Percentiles rank a stretch among this genome's conserved stretches.
Conservation (phyloP, 2,888 invertebrate species). For the Opisthograptis luteolata region DNA sequence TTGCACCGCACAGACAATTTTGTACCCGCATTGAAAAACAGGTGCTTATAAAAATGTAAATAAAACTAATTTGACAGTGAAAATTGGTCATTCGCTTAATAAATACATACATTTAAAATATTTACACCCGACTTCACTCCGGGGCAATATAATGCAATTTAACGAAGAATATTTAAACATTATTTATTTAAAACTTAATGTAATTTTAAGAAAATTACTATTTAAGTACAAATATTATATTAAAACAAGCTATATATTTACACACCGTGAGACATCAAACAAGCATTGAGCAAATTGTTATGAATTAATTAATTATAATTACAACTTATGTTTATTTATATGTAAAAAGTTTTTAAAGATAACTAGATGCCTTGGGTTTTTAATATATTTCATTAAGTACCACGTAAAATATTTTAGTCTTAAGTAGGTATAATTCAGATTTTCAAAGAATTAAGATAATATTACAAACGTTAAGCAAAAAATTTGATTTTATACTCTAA, state of each 20-base stretch:
- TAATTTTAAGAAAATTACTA: conserved; percentile 1
- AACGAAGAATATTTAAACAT: not conserved
- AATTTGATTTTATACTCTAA: too few species aligned
- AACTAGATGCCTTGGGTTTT: not conserved
- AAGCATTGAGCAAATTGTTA: conserved; percentile 59
- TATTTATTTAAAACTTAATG: not conserved
- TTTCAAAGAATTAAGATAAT: too few species aligned
- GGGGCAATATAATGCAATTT: conserved; percentile 1
- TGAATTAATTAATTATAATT: conserved; percentile 7
- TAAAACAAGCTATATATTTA: conserved; percentile 39
- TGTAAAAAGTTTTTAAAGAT: not conserved
- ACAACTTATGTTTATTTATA: conserved; percentile 28
- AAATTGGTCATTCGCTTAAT: conserved; percentile 64
- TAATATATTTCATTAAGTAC: too few species aligned
- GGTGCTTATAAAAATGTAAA: conserved; percentile 40
- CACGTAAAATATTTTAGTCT: too few species aligned
- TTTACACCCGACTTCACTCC: conserved; percentile 22
- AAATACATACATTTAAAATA: conserved; percentile 34
- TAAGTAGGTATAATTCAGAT: too few species aligned
- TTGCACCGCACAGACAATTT: conserved; percentile 39
- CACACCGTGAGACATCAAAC: conserved; percentile 44
- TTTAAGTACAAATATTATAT: conserved; percentile 8
- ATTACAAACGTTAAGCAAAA: too few species aligned
- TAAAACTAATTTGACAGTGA: conserved; percentile 60
- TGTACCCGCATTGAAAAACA: conserved; percentile 21